These are phyloP conservation scores for Fistularia commersonii DNA, from an alignment of 2,797 vertebrate genomes.

Conservation along the genomic window DNA sequence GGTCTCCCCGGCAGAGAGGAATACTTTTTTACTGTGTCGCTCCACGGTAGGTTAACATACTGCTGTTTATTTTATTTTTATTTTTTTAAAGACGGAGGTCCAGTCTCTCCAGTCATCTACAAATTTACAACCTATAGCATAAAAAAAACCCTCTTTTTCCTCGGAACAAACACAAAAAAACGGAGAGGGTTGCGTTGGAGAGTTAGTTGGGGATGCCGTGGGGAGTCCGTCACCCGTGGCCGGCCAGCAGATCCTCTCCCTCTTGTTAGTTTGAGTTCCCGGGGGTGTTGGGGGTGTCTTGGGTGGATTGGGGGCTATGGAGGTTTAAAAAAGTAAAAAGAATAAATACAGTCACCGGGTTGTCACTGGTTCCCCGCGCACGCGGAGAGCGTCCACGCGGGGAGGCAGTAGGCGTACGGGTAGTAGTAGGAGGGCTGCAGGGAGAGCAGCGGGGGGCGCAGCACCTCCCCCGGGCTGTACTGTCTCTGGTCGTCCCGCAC, in stretches of 20 bases:
- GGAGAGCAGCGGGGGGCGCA: conserved; percentile 86
- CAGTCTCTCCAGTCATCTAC: conserved; percentile 21
- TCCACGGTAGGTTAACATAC: background rate
- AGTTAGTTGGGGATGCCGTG: no score
- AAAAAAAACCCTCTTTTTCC: conserved; percentile 10
- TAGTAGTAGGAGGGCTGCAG: conserved; percentile 90
- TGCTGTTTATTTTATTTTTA: conserved; percentile 26
- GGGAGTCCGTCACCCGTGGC: no score
- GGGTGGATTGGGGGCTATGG: conserved; percentile 11
- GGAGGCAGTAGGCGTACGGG: conserved; percentile 94
- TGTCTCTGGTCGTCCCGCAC: conserved; percentile 98
- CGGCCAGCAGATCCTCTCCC: no score
- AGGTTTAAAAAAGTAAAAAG: conserved; percentile 37
- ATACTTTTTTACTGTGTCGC: conserved; percentile 17
- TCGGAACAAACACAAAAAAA: background rate
- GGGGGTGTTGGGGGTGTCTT: conserved; percentile 39
- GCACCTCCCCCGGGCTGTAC: conserved; percentile 91
- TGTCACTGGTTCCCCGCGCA: conserved; percentile 82
- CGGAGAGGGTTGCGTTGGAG: conserved; percentile 2
- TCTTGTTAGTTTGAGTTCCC: background rate
- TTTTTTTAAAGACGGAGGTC: conserved; percentile 23
- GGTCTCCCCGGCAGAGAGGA: conserved; percentile 36
- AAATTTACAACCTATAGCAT: conserved; percentile 9
- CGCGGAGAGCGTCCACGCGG: conserved; percentile 92
- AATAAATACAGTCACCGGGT: conserved; percentile 70